These are phyloP conservation scores for Actenoides lindsayi DNA, from an alignment of 2,113 vertebrate species.

Conservation along the genomic window DNA sequence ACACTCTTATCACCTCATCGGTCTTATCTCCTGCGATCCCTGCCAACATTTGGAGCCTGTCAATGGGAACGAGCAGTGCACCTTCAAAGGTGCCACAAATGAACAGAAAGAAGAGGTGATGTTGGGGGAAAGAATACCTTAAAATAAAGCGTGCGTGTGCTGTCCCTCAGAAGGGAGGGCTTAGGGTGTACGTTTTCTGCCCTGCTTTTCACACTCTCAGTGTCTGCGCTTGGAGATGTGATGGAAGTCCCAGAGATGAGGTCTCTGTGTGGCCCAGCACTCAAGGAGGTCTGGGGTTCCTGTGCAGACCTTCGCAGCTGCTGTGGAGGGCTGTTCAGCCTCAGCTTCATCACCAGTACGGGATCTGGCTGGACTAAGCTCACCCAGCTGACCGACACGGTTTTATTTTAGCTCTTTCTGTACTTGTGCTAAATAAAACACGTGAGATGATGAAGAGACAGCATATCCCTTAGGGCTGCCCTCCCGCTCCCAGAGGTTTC, in stretches of 20 bases:
- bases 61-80: neutral
- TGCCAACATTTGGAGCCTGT: neutral
- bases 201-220: neutral
- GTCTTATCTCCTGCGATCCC: conserved; percentile 40
- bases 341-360: rapidly evolving
- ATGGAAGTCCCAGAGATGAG: neutral
- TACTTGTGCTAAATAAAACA: neutral
- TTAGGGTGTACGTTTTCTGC: neutral
- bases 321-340: neutral
- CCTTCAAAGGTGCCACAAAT: neutral
- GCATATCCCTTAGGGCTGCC: neutral
- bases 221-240: neutral
- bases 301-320: neutral
- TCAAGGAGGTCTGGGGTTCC: neutral
- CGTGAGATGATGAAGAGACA: rapidly evolving
- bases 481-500: neutral
- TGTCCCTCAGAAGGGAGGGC: neutral
- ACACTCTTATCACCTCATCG: conserved; percentile 49
- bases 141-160: neutral
- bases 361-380: neutral
- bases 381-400: neutral
- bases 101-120: neutral
- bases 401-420: neutral
- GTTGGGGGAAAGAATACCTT: neutral
- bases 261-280: neutral